Percentiles rank a stretch among this genome's conserved stretches.
These are phyloP conservation scores for Cepaea hortensis DNA, from an alignment of 2,888 invertebrate genomes.

Conservation along the genomic window DNA sequence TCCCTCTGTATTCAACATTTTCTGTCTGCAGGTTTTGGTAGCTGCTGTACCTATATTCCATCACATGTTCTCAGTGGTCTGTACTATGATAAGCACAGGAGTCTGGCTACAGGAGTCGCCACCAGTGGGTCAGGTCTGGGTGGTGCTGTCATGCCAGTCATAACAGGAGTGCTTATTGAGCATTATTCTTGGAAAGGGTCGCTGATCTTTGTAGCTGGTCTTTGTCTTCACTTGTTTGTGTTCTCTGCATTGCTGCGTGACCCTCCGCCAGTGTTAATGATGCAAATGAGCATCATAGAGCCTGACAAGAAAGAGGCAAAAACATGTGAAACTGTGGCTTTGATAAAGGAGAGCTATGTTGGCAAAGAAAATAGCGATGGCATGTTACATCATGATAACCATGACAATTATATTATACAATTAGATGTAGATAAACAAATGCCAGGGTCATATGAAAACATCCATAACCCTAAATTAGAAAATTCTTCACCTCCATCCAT, in stretches of 20 bases:
- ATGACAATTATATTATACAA: neutral
- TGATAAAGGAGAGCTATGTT: neutral
- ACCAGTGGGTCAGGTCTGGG: slow-evolving; percentile 69
- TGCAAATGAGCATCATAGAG: neutral
- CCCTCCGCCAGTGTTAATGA: neutral
- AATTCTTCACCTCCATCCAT: neutral
- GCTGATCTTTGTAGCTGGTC: slow-evolving; percentile 62
- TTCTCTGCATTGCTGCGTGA: slow-evolving; percentile 61
- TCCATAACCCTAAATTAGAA: neutral
- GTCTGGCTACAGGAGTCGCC: slow-evolving; percentile 67
- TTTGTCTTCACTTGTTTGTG: slow-evolving; percentile 64
- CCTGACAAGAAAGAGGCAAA: neutral
- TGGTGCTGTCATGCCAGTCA: slow-evolving; percentile 64
- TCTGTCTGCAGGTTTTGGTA: slow-evolving; percentile 64
- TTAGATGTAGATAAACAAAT: neutral
- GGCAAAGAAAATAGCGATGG: neutral
- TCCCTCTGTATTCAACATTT: no score
- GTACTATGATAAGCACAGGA: slow-evolving; percentile 67
- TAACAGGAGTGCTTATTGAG: slow-evolving; percentile 63
- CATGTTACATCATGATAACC: neutral
- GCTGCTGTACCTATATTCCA: slow-evolving; percentile 67
- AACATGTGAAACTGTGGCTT: neutral
- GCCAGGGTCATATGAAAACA: slow-evolving; percentile 10
- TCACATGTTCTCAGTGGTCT: slow-evolving; percentile 69
- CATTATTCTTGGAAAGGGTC: slow-evolving; percentile 70